Evolutionary conservation across 1,140 invertebrate species (phyloP).

Genomic region (Lepidurus couesii): DNA sequence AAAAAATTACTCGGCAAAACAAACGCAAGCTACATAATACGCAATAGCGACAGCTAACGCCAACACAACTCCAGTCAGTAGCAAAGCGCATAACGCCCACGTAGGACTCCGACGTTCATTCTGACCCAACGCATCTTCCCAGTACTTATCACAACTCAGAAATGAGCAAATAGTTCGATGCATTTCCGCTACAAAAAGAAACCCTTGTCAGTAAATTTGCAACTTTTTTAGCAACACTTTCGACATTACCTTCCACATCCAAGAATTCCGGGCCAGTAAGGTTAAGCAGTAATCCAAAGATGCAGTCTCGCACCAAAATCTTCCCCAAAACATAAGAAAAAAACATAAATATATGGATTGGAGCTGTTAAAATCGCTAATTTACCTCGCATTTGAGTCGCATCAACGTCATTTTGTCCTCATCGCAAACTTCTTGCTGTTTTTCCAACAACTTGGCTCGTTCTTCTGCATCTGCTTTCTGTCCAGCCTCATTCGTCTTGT

Average conservation of each 20-base stretch:
- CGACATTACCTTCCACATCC: neutral
- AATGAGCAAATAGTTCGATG: slow-evolving; percentile 84
- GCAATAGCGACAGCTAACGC: slow-evolving; percentile 6
- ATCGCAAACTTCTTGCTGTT: slow-evolving; percentile 10
- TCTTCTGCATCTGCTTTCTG: neutral
- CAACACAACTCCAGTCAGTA: neutral
- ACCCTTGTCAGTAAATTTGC: neutral
- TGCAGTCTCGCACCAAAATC: neutral
- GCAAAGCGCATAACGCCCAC: neutral
- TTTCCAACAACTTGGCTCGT: neutral
- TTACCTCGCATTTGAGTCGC: slow-evolving; percentile 10
- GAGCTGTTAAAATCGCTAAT: neutral
- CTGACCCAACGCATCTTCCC: slow-evolving; percentile 67
- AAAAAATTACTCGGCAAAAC: neutral
- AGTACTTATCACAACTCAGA: slow-evolving; percentile 82
- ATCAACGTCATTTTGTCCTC: neutral
- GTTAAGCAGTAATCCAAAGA: neutral
- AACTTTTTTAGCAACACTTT: neutral
- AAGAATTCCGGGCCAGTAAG: neutral
- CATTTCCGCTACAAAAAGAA: slow-evolving; percentile 63
- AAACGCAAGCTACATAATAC: neutral
- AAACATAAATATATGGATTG: neutral
- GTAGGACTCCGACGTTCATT: neutral
- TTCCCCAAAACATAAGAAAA: neutral
- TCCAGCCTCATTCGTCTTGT: neutral